A percentile compares a stretch with the other conserved stretches of the same genome.
These are phyloP conservation scores for Drosophila tristis DNA, from an alignment of 1,140 invertebrate genomes.

Conservation along the genomic window DNA sequence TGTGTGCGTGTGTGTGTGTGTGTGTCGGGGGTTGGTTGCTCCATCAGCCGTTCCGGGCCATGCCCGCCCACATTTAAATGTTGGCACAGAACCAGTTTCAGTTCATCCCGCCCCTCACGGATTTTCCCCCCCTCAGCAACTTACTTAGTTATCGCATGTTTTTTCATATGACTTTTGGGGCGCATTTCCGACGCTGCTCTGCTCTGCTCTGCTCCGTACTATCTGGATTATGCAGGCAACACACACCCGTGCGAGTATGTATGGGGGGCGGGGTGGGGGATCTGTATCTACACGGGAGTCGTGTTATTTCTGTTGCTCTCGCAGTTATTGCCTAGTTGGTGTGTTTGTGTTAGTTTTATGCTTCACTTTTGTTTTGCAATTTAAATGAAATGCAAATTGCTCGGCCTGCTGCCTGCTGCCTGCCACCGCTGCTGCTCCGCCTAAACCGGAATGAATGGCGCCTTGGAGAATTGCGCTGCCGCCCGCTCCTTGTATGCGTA, in stretches of 20 bases:
- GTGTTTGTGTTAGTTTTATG: conserved; percentile 55
- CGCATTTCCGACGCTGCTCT: conserved; percentile 49
- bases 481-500: conserved; percentile 55
- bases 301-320: conserved; percentile 33
- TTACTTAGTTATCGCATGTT: conserved; percentile 70
- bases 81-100: conserved; percentile 64
- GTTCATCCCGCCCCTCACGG: conserved; percentile 2
- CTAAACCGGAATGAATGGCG: conserved; percentile 47
- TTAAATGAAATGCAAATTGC: conserved; percentile 79
- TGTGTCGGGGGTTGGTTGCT: conserved; percentile 54
- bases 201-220: conserved; percentile 18
- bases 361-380: conserved; percentile 63
- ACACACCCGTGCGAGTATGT: conserved; percentile 10
- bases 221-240: conserved; percentile 52
- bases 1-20: conserved; percentile 11
- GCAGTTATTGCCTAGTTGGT: conserved; percentile 52
- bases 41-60: conserved; percentile 9
- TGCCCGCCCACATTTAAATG: conserved; percentile 75
- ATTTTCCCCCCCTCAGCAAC: not conserved
- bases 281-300: too few relatives aligned
- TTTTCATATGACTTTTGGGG: conserved; percentile 81
- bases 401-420: not conserved
- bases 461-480: conserved; percentile 54
- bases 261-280: too few relatives aligned
- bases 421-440: conserved; percentile 18